These are phyloP conservation scores for Kradibia gibbosae DNA, from an alignment of 1,140 invertebrate species.

Conservation along the genomic window DNA sequence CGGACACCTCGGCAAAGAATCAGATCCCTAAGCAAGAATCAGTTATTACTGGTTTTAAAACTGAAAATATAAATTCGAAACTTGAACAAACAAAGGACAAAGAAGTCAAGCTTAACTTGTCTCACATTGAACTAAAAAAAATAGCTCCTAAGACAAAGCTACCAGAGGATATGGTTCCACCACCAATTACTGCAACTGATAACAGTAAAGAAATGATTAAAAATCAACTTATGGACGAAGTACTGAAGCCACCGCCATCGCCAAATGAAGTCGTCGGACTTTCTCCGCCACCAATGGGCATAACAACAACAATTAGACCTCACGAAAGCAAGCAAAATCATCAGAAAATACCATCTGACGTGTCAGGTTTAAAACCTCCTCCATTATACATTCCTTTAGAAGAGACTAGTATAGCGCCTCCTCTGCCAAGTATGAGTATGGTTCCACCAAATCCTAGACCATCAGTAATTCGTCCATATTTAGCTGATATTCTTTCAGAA, in stretches of 20 bases:
- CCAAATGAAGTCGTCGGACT: constrained; percentile 67
- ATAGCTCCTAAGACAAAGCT: constrained; percentile 48
- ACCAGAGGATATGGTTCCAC: constrained; percentile 67
- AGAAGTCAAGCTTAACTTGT: constrained; percentile 30
- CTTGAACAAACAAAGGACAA: constrained; percentile 37
- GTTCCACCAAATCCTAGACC: constrained; percentile 65
- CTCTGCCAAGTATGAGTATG: constrained; percentile 64
- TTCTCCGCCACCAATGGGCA: constrained; percentile 66
- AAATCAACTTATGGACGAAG: constrained; percentile 55
- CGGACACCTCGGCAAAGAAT: constrained; percentile 53
- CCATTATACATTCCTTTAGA: constrained; percentile 65
- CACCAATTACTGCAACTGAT: constrained; percentile 56
- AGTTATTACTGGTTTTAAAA: constrained; percentile 61
- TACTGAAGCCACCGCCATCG: constrained; percentile 65
- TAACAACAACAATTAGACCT: constrained; percentile 61
- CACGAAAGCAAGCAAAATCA: constrained; percentile 51
- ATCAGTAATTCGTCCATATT: constrained; percentile 63
- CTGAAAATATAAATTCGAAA: constrained; percentile 57
- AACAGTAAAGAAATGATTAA: constrained; percentile 51
- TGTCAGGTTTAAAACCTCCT: constrained; percentile 62
- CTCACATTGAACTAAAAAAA: constrained; percentile 40
- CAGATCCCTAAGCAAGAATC: constrained; percentile 57
- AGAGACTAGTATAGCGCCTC: constrained; percentile 57
- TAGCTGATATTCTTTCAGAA: constrained; percentile 68
- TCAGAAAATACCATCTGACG: constrained; percentile 46